phyloP scores from a whole-genome alignment of 2,113 vertebrate species.

The Excalfactoria chinensis region DNA sequence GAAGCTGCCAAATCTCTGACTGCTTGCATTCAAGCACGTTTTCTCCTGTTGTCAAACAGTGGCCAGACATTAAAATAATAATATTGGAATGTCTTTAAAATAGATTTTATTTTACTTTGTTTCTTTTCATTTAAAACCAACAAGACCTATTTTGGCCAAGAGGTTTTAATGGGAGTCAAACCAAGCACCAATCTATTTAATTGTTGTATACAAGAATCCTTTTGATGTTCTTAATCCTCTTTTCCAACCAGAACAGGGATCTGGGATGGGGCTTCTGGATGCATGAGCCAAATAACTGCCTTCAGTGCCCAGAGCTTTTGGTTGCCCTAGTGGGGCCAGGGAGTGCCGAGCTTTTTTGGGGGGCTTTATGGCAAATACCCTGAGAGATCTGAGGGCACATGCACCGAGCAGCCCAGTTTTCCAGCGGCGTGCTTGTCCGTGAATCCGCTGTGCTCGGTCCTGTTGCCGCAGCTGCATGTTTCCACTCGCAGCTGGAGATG shows the following conservation, averaged over 20 bases:
- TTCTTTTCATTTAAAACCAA: not conserved
- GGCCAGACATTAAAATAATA: not conserved
- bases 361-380: not conserved
- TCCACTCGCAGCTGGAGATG: not conserved
- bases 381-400: not conserved
- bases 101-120: no score
- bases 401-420: not conserved
- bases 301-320: not conserved
- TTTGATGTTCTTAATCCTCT: not conserved
- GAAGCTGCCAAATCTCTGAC: slow-evolving; percentile 19
- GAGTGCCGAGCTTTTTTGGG: not conserved
- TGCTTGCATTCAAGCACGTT: not conserved
- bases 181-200: not conserved
- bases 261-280: not conserved
- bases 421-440: not conserved
- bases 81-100: not conserved
- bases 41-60: not conserved
- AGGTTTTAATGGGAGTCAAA: not conserved
- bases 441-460: not conserved
- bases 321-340: not conserved
- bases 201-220: not conserved
- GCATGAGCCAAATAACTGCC: not conserved
- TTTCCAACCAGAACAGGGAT: not conserved
- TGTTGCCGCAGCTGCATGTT: not conserved
- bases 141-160: not conserved